phyloP scores from a whole-genome alignment of 1,140 invertebrate genomes.

The Bursaphelenchus mucronatus region DNA sequence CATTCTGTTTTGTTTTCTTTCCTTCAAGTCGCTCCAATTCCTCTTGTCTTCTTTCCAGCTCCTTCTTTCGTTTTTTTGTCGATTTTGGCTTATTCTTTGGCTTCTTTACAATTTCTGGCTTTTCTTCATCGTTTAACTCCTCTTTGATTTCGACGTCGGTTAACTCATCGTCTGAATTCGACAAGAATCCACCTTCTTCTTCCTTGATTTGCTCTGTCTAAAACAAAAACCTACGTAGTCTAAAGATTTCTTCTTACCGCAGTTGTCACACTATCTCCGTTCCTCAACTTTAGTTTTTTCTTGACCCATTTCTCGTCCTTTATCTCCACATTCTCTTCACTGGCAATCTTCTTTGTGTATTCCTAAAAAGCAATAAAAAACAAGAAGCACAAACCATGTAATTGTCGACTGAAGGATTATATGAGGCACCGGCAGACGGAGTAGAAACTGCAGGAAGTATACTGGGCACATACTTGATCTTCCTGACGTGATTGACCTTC shows the following conservation, averaged over 20 bases:
- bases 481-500: constrained; percentile 15
- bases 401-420: constrained; percentile 34
- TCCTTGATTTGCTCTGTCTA: constrained; percentile 12
- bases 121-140: constrained; percentile 15
- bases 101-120: neutral
- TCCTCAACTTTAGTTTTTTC: neutral
- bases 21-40: constrained; percentile 23
- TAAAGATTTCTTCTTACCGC: neutral
- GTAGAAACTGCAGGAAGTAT: constrained; percentile 31
- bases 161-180: constrained; percentile 19
- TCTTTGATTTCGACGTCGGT: constrained; percentile 13
- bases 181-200: constrained; percentile 11
- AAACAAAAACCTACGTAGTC: neutral
- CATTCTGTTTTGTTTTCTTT: constrained; percentile 25
- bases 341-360: constrained; percentile 24
- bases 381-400: constrained; percentile 32
- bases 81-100: constrained; percentile 19
- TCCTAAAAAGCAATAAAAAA: constrained; percentile 11
- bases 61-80: constrained; percentile 19
- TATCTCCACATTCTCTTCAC: constrained; percentile 26
- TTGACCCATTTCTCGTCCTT: constrained; percentile 6
- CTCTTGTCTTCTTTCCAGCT: constrained; percentile 18
- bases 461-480: constrained; percentile 29
- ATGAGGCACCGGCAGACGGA: constrained; percentile 31
- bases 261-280: neutral